These are phyloP conservation scores for Synergus japonicus DNA, from an alignment of 2,888 invertebrate species.

Conservation along the genomic window DNA sequence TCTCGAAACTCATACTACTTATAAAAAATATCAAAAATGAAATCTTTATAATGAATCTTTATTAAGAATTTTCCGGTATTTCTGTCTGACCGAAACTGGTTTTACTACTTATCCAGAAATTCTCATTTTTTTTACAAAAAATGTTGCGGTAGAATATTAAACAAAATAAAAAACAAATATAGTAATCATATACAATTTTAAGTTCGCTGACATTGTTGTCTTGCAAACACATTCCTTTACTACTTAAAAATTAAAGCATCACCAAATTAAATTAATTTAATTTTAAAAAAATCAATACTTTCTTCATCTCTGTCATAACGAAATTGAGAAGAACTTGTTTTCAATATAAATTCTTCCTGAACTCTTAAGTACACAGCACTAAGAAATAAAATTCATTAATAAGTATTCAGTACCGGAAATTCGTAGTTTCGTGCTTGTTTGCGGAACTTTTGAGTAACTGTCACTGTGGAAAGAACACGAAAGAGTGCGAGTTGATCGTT, in stretches of 20 bases:
- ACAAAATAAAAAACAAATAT: not conserved
- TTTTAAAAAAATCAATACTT: not conserved
- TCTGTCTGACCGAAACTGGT: not conserved
- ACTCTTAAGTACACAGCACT: not conserved
- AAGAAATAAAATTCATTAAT: constrained; percentile 29
- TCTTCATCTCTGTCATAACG: not conserved
- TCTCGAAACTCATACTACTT: not conserved
- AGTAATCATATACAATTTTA: not conserved
- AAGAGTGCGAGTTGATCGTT: constrained; percentile 11
- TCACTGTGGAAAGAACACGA: constrained; percentile 47
- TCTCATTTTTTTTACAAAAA: no score
- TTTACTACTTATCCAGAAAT: not conserved
- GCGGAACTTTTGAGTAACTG: constrained; percentile 49
- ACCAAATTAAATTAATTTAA: not conserved
- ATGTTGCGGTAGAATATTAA: no score
- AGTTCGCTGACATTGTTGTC: not conserved
- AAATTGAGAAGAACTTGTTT: not conserved
- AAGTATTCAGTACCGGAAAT: constrained; percentile 43
- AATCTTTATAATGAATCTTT: not conserved
- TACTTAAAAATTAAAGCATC: not conserved
- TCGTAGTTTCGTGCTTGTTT: constrained; percentile 41
- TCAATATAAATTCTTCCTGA: not conserved
- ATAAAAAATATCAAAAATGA: not conserved
- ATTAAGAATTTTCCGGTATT: not conserved
- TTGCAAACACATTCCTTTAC: not conserved